Evolutionary conservation across 2,113 vertebrate genomes (phyloP).

Genomic region (Aspiorhynchus laticeps): DNA sequence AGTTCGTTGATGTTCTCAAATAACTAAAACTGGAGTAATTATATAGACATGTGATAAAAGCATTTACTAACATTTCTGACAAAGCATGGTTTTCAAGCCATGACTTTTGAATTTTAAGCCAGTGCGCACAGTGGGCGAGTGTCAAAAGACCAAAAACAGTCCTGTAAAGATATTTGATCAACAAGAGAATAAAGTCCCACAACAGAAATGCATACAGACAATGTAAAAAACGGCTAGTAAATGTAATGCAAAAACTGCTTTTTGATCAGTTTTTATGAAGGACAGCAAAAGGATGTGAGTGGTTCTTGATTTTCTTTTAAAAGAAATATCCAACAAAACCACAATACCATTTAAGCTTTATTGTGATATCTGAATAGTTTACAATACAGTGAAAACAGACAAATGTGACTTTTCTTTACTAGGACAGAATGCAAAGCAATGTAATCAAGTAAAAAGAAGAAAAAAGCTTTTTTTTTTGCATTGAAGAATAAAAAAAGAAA

Average conservation of each 20-base stretch:
- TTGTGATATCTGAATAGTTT: conserved; percentile 89
- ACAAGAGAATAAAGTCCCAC: background rate
- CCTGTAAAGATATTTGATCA: background rate
- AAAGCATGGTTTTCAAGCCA: background rate
- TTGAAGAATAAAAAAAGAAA: conserved; percentile 69
- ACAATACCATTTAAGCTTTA: conserved; percentile 86
- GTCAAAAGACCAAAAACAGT: background rate
- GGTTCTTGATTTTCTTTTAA: background rate
- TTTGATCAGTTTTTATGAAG: background rate
- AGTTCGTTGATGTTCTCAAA: no score
- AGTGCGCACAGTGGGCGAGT: background rate
- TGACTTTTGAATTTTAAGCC: background rate
- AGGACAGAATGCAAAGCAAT: conserved; percentile 85
- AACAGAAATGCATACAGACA: background rate
- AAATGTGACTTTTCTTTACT: conserved; percentile 82
- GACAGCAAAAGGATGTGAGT: background rate
- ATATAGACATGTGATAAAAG: background rate
- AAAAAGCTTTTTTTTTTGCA: conserved; percentile 64
- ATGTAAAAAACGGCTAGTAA: background rate
- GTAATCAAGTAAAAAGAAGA: conserved; percentile 78
- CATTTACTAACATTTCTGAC: background rate
- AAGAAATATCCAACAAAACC: background rate
- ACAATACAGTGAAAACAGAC: conserved; percentile 92
- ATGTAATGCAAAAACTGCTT: background rate
- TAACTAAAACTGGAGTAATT: no score